Conservation (phyloP, 2,888 invertebrate genomes). For the Troides oblongomaculatus region DNA sequence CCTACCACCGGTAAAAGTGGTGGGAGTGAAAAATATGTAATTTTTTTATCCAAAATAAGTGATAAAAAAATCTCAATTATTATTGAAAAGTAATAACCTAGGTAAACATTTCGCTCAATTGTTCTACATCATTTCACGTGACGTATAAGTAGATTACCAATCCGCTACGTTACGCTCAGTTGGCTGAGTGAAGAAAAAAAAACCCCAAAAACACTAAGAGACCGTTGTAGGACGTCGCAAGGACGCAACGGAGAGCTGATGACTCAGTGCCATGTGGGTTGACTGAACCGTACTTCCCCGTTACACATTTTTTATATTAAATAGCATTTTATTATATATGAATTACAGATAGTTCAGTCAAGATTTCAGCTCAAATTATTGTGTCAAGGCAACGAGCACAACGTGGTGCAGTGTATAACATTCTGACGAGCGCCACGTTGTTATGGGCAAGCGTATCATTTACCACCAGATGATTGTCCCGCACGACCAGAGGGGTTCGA, state of each 20-base stretch:
- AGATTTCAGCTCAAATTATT: too few species aligned
- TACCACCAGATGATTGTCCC: too few species aligned
- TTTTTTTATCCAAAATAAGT: too few species aligned
- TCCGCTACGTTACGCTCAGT: constrained; percentile 26
- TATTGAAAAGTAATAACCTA: not conserved
- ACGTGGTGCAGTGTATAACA: too few species aligned
- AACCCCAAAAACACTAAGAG: constrained; percentile 1
- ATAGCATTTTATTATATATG: not conserved
- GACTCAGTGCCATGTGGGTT: constrained; percentile 23
- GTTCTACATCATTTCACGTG: not conserved
- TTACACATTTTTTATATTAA: not conserved
- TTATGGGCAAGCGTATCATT: too few species aligned
- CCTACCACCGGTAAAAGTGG: too few species aligned
- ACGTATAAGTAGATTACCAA: not conserved
- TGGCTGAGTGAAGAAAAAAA: constrained; percentile 8
- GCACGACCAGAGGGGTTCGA: too few species aligned
- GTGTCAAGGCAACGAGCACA: too few species aligned
- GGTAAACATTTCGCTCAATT: not conserved
- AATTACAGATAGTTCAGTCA: too few species aligned
- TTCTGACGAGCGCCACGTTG: too few species aligned
- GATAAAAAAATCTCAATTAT: too few species aligned
- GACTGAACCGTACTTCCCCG: constrained; percentile 18
- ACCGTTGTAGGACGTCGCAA: constrained; percentile 26
- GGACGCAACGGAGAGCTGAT: constrained; percentile 15
- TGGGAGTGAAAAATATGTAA: too few species aligned